phyloP scores from a whole-genome alignment of 2,888 invertebrate genomes.

The Blera fallax region DNA sequence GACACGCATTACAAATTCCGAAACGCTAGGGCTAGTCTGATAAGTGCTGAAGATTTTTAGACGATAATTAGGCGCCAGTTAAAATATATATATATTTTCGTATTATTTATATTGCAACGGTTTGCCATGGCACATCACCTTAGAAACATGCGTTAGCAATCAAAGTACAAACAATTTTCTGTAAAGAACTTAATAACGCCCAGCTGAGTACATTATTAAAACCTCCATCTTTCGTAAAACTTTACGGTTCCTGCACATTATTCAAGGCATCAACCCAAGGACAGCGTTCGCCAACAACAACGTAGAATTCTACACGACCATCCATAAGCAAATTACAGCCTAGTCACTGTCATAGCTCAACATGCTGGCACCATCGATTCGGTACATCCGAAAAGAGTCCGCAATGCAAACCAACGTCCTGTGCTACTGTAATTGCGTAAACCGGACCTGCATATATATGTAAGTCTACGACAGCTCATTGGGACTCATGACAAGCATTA shows the following conservation, averaged over 20 bases:
- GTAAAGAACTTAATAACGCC: not conserved
- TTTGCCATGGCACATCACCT: no score
- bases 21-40: no score
- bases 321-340: slow-evolving; percentile 50
- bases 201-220: not conserved
- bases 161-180: no score
- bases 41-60: no score
- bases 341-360: slow-evolving; percentile 7
- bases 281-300: not conserved
- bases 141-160: no score
- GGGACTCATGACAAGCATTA: slow-evolving; percentile 27
- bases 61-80: not conserved
- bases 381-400: slow-evolving; percentile 17
- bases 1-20: no score
- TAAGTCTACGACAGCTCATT: not conserved
- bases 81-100: no score
- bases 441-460: slow-evolving; percentile 9
- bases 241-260: slow-evolving; percentile 16
- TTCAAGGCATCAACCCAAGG: slow-evolving; percentile 10
- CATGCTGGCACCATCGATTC: slow-evolving; percentile 18
- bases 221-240: not conserved
- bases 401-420: slow-evolving; percentile 41
- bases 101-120: no score
- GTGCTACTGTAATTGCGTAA: slow-evolving; percentile 51
- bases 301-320: slow-evolving; percentile 23